Conservation (phyloP, 2,113 vertebrate species). For the Salminus brasiliensis region DNA sequence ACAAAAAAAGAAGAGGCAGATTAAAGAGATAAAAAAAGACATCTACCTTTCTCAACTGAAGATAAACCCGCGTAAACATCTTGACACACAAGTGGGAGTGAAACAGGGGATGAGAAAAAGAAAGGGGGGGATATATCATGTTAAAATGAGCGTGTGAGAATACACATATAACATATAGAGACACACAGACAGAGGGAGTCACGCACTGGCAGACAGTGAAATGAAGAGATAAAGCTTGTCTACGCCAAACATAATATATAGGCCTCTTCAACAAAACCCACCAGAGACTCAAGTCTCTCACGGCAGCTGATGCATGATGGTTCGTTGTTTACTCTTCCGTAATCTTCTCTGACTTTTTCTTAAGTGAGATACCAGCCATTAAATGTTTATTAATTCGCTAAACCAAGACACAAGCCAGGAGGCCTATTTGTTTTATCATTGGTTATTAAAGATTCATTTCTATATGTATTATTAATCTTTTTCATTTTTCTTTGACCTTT, state of each 20-base stretch:
- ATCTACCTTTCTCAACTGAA: slow-evolving; percentile 4
- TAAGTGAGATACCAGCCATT: slow-evolving; percentile 32
- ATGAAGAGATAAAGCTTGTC: slow-evolving; percentile 13
- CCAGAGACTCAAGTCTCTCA: neutral
- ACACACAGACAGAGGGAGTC: slow-evolving; percentile 10
- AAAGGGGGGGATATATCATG: neutral
- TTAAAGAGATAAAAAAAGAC: slow-evolving; percentile 36
- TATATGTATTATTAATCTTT: too few relatives aligned
- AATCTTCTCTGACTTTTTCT: neutral
- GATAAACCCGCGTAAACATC: slow-evolving; percentile 35
- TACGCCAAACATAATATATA: neutral
- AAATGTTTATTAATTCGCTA: slow-evolving; percentile 33
- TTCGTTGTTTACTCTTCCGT: slow-evolving; percentile 19
- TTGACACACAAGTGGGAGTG: slow-evolving; percentile 18
- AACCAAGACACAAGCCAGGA: slow-evolving; percentile 23
- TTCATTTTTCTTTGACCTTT: too few relatives aligned
- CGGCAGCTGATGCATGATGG: slow-evolving; percentile 1
- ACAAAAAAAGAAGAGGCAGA: slow-evolving; percentile 16
- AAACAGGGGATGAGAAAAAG: slow-evolving; percentile 39
- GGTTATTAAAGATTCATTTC: neutral
- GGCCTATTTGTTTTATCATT: neutral
- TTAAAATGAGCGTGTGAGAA: neutral
- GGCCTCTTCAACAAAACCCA: neutral
- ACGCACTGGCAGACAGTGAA: neutral
- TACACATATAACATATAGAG: neutral